Conservation (phyloP, 2,888 invertebrate species). For the Stenodema calcarata region DNA sequence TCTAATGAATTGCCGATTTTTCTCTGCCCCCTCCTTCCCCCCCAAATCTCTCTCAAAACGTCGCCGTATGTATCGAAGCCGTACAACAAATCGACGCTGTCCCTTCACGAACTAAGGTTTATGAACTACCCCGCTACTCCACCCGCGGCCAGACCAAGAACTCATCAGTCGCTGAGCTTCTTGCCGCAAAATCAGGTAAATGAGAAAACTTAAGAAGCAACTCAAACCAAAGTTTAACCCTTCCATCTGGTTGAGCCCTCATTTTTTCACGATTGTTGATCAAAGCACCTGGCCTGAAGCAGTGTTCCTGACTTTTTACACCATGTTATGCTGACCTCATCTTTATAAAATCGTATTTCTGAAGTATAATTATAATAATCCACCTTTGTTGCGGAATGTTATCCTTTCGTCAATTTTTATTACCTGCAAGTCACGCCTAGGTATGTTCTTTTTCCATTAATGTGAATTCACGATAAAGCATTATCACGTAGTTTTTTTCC, state of each 20-base stretch:
- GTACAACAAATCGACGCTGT: constrained; percentile 45
- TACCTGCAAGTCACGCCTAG: too few relatives aligned
- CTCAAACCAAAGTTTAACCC: not conserved
- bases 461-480: too few relatives aligned
- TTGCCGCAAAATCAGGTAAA: constrained; percentile 43
- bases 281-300: not conserved
- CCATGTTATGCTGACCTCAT: not conserved
- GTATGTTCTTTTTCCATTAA: too few relatives aligned
- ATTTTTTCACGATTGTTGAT: not conserved
- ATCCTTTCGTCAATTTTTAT: too few relatives aligned
- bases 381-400: too few relatives aligned
- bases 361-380: too few relatives aligned
- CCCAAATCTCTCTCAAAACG: too few relatives aligned
- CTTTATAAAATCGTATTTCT: not conserved
- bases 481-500: too few relatives aligned
- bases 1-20: not conserved
- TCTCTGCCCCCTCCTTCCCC: too few relatives aligned
- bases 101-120: constrained; percentile 40
- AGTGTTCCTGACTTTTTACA: not conserved
- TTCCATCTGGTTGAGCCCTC: not conserved
- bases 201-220: not conserved
- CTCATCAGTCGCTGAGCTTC: constrained; percentile 33
- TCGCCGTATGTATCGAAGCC: constrained; percentile 20
- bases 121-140: constrained; percentile 42
- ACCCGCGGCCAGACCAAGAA: constrained; percentile 26